A percentile compares a stretch with the other conserved stretches of the same genome.
Evolutionary conservation across 2,888 invertebrate species (phyloP).

Genomic region (Callimorpha dominula): DNA sequence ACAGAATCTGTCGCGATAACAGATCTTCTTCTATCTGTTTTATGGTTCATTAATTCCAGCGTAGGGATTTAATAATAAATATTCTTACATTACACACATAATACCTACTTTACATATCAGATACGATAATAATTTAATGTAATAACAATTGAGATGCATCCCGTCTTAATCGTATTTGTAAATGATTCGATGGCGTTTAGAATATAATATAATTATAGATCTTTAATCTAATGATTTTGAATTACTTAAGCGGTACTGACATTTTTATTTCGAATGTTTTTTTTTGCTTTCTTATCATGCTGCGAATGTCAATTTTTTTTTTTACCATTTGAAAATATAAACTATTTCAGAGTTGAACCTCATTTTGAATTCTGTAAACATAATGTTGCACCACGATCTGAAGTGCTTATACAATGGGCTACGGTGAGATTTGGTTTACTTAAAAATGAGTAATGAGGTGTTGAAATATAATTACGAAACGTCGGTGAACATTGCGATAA

Average conservation of each 20-base stretch:
- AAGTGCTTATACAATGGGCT: background rate
- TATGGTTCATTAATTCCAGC: background rate
- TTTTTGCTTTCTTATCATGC: background rate
- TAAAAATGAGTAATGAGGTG: slow-evolving; percentile 22
- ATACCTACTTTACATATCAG: background rate
- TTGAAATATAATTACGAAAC: slow-evolving; percentile 34
- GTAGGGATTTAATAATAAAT: background rate
- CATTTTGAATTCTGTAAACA: background rate
- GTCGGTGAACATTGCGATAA: slow-evolving; percentile 33
- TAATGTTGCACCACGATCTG: slow-evolving; percentile 11
- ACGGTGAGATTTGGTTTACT: slow-evolving; percentile 14
- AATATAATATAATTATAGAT: too few species aligned
- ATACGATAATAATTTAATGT: background rate
- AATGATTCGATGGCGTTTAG: too few species aligned
- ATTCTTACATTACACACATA: too few species aligned
- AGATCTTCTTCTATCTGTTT: background rate
- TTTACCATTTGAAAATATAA: background rate
- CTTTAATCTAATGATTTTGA: too few species aligned
- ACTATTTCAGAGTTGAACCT: background rate
- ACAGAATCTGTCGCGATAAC: background rate
- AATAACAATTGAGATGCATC: background rate
- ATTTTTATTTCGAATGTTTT: background rate
- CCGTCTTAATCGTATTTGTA: background rate
- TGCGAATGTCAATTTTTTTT: background rate
- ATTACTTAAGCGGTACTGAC: too few species aligned